These are phyloP conservation scores for Acrobasis suavella DNA, from an alignment of 2,888 invertebrate genomes.

Conservation along the genomic window DNA sequence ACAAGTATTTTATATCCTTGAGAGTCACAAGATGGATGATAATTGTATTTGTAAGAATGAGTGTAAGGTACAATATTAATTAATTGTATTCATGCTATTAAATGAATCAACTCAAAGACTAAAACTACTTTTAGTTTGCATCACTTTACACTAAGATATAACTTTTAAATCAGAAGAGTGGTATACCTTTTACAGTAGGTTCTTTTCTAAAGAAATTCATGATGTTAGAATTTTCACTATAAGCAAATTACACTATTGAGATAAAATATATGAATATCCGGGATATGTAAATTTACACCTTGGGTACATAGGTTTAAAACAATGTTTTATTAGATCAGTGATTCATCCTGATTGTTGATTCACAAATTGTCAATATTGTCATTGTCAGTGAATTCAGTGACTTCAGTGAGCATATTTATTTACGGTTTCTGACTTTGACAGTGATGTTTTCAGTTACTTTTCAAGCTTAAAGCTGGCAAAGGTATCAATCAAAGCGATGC, in stretches of 20 bases:
- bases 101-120: too few species aligned
- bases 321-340: too few species aligned
- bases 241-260: constrained; percentile 28
- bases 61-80: background rate
- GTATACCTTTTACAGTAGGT: constrained; percentile 84
- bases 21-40: background rate
- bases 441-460: too few species aligned
- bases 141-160: background rate
- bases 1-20: background rate
- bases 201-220: constrained; percentile 84
- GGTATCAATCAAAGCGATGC: too few species aligned
- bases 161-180: background rate
- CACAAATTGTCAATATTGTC: too few species aligned
- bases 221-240: constrained; percentile 28
- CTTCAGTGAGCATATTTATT: too few species aligned
- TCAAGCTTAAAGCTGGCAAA: too few species aligned
- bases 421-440: too few species aligned
- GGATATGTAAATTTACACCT: background rate
- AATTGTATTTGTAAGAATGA: background rate
- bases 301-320: background rate
- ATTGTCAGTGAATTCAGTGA: too few species aligned
- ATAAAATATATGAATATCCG: background rate
- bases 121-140: background rate
- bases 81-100: too few species aligned
- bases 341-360: too few species aligned